Conservation (phyloP, 2,888 invertebrate species). For the Lathronympha strigana region DNA sequence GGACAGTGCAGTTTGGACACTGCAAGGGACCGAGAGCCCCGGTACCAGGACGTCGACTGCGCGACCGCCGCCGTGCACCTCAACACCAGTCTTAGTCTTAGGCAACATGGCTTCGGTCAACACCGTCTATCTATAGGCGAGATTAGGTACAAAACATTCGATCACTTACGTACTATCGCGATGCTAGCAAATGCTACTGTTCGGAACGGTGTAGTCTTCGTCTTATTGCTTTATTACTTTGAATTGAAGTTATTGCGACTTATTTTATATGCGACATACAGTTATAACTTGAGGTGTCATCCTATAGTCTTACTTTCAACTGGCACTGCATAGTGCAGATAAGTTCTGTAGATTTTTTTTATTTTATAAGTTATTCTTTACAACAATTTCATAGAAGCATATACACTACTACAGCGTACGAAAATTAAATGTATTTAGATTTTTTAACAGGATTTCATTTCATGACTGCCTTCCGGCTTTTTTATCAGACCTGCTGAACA, state of each 20-base stretch:
- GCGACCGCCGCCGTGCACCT: conserved; percentile 16
- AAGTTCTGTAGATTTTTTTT: too few species aligned
- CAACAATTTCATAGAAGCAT: not conserved
- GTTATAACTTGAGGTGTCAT: not conserved
- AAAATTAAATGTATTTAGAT: not conserved
- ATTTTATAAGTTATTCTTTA: too few species aligned
- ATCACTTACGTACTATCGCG: conserved; percentile 38
- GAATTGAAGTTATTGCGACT: not conserved
- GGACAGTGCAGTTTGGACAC: not conserved
- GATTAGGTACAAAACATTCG: conserved; percentile 35
- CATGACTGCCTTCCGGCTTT: not conserved
- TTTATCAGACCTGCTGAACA: not conserved
- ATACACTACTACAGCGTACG: not conserved
- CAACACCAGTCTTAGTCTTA: not conserved
- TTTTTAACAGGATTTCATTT: not conserved
- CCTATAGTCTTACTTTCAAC: not conserved
- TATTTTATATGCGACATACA: conserved; percentile 11
- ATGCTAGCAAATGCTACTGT: conserved; percentile 38
- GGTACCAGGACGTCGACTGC: conserved; percentile 31
- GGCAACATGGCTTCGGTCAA: conserved; percentile 8
- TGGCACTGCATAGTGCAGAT: too few species aligned
- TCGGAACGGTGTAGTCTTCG: conserved; percentile 23
- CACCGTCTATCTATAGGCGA: conserved; percentile 20
- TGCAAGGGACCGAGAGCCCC: too few species aligned
- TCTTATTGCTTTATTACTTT: conserved; percentile 29